Evolutionary conservation across 2,888 invertebrate genomes (phyloP).

Genomic region (Drosophila mettleri): DNA sequence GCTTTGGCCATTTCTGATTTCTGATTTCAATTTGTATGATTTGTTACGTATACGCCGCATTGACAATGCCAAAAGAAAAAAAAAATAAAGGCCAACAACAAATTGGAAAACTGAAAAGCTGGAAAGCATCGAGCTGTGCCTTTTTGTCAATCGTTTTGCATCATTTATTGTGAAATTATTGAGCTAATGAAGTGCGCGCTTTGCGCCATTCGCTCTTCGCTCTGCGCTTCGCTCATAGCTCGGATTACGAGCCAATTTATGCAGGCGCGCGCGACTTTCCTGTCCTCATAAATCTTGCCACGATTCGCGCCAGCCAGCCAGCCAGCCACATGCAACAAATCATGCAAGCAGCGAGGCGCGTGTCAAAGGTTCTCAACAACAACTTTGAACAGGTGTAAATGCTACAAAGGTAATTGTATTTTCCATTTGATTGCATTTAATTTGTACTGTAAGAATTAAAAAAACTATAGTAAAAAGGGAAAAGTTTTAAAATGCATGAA

Average conservation of each 20-base stretch:
- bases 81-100: slow-evolving; percentile 4
- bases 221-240: slow-evolving; percentile 34
- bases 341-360: slow-evolving; percentile 41
- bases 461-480: not conserved
- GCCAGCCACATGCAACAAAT: slow-evolving; percentile 67
- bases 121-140: slow-evolving; percentile 19
- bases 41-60: slow-evolving; percentile 61
- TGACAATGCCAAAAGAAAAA: slow-evolving; percentile 26
- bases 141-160: slow-evolving; percentile 65
- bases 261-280: slow-evolving; percentile 61
- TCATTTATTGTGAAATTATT: slow-evolving; percentile 74
- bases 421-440: not conserved
- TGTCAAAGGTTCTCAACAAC: slow-evolving; percentile 3
- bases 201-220: slow-evolving; percentile 40
- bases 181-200: slow-evolving; percentile 77
- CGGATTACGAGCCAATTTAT: slow-evolving; percentile 76
- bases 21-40: slow-evolving; percentile 36
- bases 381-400: not conserved
- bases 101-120: slow-evolving; percentile 22
- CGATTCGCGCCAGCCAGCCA: slow-evolving; percentile 41
- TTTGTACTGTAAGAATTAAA: not conserved
- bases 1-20: slow-evolving; percentile 15
- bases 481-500: not conserved
- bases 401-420: not conserved
- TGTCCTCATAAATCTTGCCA: slow-evolving; percentile 71